Evolutionary conservation across 1,140 invertebrate genomes (phyloP), one percentile per base, ranked within the genome.

Genomic region (Maniola jurtina): DNA sequence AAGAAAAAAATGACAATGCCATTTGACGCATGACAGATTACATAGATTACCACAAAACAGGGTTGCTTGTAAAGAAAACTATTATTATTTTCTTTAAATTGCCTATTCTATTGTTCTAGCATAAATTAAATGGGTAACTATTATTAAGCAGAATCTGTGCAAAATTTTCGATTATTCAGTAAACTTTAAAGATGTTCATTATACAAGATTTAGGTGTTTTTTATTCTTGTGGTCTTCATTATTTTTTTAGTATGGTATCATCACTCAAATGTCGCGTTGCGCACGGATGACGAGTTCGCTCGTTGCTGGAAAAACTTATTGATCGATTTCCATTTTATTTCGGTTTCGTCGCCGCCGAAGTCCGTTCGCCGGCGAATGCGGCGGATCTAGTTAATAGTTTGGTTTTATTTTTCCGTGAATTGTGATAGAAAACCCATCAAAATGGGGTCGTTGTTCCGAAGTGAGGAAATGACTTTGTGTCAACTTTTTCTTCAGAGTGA

Each of bases 401-500:
- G 71, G 71, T 75, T 75, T 72, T 72, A 72, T 72, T 80, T 76
- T 75, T 76, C 71, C 77, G 82, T 87, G 76, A 58, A 58, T 71
- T 69, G 84, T 84, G 76, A 73, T 70, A 66, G 67, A 70, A 75
- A 79, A 84, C 74, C 68, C 70, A 66, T 47, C 73, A 75, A 89
- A 85, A 96, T 96, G 95, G 95, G 94, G 80, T 95, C 94, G 69
- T 92, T 96, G 81, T 98, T 98, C 91, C 93, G 96, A 66, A 97
- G 97, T 92, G 97, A 98, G 84, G 96, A 97, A 92, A 98, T 98
- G 96, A 96, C 95, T 81, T 92, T 98, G 87, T 97, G 97, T 93
- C 97, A 98, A 90, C 93, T 98, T 71, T 98, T 97, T 85, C 90
- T 98, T 60, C 97, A 98, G 91, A 97, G 96, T 88, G 97, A 98